Evolutionary conservation across 2,888 invertebrate genomes (phyloP).

Genomic region (Allolobophora icterica): DNA sequence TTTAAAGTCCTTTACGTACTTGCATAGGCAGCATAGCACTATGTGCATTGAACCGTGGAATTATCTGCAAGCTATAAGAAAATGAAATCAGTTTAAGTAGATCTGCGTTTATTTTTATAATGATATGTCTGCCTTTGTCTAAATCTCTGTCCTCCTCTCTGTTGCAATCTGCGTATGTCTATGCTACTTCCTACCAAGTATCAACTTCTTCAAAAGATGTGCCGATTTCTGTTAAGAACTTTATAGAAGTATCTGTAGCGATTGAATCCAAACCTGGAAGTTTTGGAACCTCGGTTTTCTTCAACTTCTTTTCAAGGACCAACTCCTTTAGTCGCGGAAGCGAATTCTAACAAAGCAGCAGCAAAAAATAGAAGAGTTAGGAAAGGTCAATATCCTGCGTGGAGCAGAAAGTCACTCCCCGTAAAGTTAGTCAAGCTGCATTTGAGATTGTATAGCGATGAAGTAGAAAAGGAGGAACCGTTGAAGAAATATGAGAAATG

Average conservation of each 20-base stretch:
- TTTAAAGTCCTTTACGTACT: not conserved
- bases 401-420: too few relatives aligned
- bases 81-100: not conserved
- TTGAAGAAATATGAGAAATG: too few relatives aligned
- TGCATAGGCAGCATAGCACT: not conserved
- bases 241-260: not conserved
- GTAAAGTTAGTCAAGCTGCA: too few relatives aligned
- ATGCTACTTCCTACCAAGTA: not conserved
- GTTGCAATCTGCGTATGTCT: not conserved
- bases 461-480: too few relatives aligned
- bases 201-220: not conserved
- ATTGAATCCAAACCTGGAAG: constrained; percentile 12
- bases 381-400: too few relatives aligned
- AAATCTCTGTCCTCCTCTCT: not conserved
- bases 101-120: not conserved
- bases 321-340: constrained; percentile 1
- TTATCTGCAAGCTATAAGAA: too few relatives aligned
- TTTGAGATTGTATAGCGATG: too few relatives aligned
- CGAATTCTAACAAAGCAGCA: not conserved
- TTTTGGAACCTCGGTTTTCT: not conserved
- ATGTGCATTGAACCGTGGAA: not conserved
- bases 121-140: not conserved
- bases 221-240: not conserved
- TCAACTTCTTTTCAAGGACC: not conserved
- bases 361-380: not conserved